Evolutionary conservation across 2,888 invertebrate genomes (phyloP).

Genomic region (Tromatobia lineatoria): DNA sequence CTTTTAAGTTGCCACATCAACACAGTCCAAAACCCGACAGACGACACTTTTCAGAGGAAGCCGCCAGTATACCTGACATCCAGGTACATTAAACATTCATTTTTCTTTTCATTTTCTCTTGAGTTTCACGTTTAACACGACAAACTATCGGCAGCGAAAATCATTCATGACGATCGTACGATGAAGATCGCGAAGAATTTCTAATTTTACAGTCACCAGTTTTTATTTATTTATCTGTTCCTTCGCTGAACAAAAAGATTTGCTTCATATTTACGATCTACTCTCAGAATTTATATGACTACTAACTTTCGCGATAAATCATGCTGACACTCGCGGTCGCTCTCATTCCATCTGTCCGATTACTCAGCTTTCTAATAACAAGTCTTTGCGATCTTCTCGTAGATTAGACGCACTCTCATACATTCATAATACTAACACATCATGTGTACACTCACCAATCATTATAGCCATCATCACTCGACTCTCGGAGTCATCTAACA

Average conservation of each 20-base stretch:
- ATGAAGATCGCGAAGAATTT: constrained; percentile 23
- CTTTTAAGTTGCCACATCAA: constrained; percentile 90
- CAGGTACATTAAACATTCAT: constrained; percentile 89
- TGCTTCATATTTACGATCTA: background rate
- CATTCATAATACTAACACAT: constrained; percentile 58
- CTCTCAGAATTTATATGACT: constrained; percentile 4
- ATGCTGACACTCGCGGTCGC: constrained; percentile 12
- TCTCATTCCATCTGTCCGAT: constrained; percentile 30
- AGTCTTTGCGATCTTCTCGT: constrained; percentile 40
- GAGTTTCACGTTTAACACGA: constrained; percentile 42
- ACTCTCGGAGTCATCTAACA: constrained; percentile 10
- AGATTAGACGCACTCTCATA: constrained; percentile 47
- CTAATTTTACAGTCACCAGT: background rate
- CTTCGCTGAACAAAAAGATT: constrained; percentile 11
- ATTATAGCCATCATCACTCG: constrained; percentile 26
- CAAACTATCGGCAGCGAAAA: constrained; percentile 14
- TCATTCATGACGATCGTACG: constrained; percentile 5
- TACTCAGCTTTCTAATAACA: constrained; percentile 51
- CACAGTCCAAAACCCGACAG: constrained; percentile 90
- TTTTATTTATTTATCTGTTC: no score
- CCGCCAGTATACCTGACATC: constrained; percentile 93
- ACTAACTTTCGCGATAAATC: constrained; percentile 6
- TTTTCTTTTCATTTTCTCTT: constrained; percentile 58
- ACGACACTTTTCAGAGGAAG: constrained; percentile 96
- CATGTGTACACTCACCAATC: constrained; percentile 40